Conservation (phyloP, 2,113 vertebrate species). For the Odobenus rosmarus region DNA sequence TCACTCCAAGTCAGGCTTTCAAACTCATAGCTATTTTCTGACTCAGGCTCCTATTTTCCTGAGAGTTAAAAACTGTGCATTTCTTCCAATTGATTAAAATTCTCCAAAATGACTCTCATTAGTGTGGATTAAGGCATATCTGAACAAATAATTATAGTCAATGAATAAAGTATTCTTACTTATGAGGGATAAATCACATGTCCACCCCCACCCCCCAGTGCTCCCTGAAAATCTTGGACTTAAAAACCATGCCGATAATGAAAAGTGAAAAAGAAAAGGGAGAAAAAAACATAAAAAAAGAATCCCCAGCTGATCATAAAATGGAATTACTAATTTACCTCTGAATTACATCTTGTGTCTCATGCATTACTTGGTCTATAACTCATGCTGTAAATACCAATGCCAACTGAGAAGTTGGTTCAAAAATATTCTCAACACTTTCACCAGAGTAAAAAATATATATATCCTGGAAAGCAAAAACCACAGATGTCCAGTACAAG, state of each 20-base stretch:
- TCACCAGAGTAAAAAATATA: not conserved
- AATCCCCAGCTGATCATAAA: not conserved
- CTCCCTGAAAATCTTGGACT: not conserved
- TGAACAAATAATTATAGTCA: not conserved
- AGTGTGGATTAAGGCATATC: not conserved
- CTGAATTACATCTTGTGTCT: not conserved
- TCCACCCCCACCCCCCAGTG: not conserved
- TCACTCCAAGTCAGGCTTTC: not conserved
- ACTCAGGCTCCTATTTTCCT: not conserved
- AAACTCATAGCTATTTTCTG: not conserved
- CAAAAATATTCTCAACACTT: not conserved
- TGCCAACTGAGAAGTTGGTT: not conserved
- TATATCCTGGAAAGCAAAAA: not conserved
- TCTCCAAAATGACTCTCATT: not conserved
- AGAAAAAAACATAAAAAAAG: not conserved
- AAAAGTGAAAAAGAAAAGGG: not conserved
- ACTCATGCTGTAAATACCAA: not conserved
- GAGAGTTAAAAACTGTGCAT: not conserved
- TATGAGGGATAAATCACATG: not conserved
- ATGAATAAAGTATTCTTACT: not conserved
- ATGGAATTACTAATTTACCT: not conserved
- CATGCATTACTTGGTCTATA: not conserved
- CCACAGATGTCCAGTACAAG: not conserved
- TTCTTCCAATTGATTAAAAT: not conserved
- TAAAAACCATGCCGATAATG: not conserved